These are phyloP conservation scores for Papilio dardanus DNA, from an alignment of 1,140 invertebrate species.

Conservation along the genomic window DNA sequence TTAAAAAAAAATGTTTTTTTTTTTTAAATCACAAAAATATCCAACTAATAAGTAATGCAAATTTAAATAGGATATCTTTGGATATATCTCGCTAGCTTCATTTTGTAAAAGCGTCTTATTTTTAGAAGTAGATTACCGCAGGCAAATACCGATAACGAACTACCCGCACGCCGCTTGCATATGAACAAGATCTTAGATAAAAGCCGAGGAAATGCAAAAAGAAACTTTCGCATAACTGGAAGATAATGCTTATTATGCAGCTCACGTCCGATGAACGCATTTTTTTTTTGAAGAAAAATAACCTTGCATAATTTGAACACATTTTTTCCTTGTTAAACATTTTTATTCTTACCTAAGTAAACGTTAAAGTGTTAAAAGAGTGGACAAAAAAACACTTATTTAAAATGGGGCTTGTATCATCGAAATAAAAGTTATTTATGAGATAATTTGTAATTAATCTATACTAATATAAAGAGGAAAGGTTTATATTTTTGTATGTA, in stretches of 20 bases:
- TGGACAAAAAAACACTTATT: neutral
- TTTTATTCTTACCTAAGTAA: neutral
- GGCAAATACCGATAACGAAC: slow-evolving; percentile 24
- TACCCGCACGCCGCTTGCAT: slow-evolving; percentile 7
- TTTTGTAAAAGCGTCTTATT: slow-evolving; percentile 4
- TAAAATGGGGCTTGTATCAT: too few relatives aligned
- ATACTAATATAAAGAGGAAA: too few relatives aligned
- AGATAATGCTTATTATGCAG: slow-evolving; percentile 17
- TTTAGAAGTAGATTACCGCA: slow-evolving; percentile 20
- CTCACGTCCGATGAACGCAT: neutral
- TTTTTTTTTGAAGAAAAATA: neutral
- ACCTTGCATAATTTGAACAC: neutral
- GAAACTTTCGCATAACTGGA: neutral
- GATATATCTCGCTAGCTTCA: neutral
- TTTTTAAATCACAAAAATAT: too few relatives aligned
- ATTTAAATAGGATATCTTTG: neutral
- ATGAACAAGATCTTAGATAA: slow-evolving; percentile 1
- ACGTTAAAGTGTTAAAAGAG: neutral
- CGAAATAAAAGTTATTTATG: too few relatives aligned
- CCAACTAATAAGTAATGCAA: neutral
- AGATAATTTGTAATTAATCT: too few relatives aligned
- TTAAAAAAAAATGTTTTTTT: too few relatives aligned
- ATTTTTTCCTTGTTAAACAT: neutral
- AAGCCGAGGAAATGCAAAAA: slow-evolving; percentile 25
- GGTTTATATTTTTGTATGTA: too few relatives aligned